Base-by-base conservation (phyloP, 64 coral and sea anemone genomes). In the Anthopleura sola region DNA sequence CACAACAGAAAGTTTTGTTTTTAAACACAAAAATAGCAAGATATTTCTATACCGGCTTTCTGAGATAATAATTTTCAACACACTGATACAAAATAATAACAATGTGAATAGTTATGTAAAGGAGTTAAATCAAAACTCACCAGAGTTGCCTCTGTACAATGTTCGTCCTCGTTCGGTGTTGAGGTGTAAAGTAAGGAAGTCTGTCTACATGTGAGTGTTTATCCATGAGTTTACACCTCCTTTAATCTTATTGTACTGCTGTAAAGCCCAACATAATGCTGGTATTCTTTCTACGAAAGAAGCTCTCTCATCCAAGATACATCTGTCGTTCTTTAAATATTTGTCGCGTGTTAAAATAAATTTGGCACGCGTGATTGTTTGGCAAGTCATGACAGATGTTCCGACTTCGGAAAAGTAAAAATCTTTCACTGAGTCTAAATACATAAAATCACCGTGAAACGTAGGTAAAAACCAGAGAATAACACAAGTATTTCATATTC, bases 291-390 rank as follows among this genome's bases (percentile, higher is more conserved):
- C 37, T 34, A 37, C 20, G 20, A 44, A 24, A 79, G 34, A 37
- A 12, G 50, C 50, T 53, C 76, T 33, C 76, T 79, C 37, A 78
- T 4, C 38, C 75, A 78, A 37, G 75, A 79, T 79, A 79, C 76
- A 79, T 79, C 76, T 79, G 76, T 79, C 37, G 37, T 26, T 79
- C 19, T 48, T 79, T 79, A 38, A 79, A 79, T 79, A 79, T 79
- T 44, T 48, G 76, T 18, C 76, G 76, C 76, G 38, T 79, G 76
- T 79, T 10, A 38, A 23, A 10, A 47, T 18, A 4, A 7, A 24
- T 6, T 47, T 26, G 16, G 76, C 76, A 79, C 76, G 37, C 76
- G 76, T 29, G 66, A 3, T 71, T 71, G 66, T 32, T 15, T 34
- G 2, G 9, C 13, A 36, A 34, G 26, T 20, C 28, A 71, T 34